Percentiles rank a stretch among this genome's conserved stretches.
phyloP scores from a whole-genome alignment of 2,888 invertebrate genomes.

The Tromatobia lineatoria region DNA sequence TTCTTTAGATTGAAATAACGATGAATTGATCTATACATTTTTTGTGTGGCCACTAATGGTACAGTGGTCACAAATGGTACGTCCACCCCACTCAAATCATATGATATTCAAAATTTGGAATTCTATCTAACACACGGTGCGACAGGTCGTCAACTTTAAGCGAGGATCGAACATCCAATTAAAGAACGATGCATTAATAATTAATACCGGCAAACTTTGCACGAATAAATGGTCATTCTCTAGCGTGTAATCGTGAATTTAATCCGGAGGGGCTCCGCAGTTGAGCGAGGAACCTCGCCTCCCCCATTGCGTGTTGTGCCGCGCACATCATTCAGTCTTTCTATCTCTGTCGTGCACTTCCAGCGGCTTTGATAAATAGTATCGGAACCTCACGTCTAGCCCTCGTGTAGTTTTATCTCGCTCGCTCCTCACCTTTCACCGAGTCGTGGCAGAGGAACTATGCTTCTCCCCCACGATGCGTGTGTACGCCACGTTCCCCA shows the following conservation, averaged over 20 bases:
- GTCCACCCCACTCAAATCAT: too few species aligned
- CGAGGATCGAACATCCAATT: background rate
- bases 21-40: too few species aligned
- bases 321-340: conserved; percentile 25
- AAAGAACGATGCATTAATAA: background rate
- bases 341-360: conserved; percentile 7
- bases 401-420: conserved; percentile 37
- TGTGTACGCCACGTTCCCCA: conserved; percentile 43
- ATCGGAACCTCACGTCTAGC: conserved; percentile 41
- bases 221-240: background rate
- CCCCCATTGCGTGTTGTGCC: conserved; percentile 32
- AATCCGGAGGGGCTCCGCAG: background rate
- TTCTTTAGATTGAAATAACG: too few species aligned
- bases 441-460: background rate
- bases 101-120: too few species aligned
- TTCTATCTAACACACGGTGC: too few species aligned
- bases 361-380: conserved; percentile 41
- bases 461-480: conserved; percentile 26
- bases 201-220: background rate
- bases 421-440: conserved; percentile 15
- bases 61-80: too few species aligned
- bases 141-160: too few species aligned
- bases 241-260: background rate
- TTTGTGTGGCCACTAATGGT: too few species aligned
- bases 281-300: background rate